phyloP scores from a whole-genome alignment of 2,113 vertebrate species.

The Jaculus jaculus region DNA sequence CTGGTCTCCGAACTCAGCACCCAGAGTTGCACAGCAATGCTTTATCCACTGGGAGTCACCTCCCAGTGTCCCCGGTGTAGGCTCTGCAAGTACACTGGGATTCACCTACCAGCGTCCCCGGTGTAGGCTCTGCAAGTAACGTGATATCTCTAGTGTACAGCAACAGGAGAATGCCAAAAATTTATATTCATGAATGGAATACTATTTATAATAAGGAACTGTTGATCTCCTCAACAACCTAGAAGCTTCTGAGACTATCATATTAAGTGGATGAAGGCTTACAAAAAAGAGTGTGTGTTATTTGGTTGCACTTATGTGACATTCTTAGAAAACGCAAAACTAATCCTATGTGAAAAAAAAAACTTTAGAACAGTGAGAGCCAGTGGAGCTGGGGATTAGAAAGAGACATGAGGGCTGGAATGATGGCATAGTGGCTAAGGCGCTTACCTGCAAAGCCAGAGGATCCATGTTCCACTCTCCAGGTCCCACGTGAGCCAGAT shows the following conservation, averaged over 20 bases:
- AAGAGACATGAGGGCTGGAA: neutral
- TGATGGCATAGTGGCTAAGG: no score
- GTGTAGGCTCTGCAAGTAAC: no score
- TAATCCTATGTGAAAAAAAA: neutral
- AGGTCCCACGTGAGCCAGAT: no score
- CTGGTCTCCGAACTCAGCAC: no score
- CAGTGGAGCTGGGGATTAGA: neutral
- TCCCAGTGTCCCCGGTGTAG: no score
- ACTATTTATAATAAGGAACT: neutral
- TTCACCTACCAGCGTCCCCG: no score
- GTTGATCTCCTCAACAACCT: neutral
- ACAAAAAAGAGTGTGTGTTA: neutral
- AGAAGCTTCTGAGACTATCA: neutral
- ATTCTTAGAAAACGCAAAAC: constrained; percentile 22
- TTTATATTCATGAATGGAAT: neutral
- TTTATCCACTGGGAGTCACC: no score
- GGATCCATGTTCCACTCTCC: no score
- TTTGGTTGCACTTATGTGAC: constrained; percentile 9
- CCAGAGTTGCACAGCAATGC: no score
- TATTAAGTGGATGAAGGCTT: neutral
- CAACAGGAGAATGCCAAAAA: neutral
- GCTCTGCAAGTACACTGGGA: no score
- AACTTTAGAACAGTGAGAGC: constrained; percentile 15
- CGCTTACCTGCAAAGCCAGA: no score
- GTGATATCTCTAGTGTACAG: neutral